phyloP scores from a whole-genome alignment of 1,140 invertebrate genomes.

The Neotoxoptera formosana region DNA sequence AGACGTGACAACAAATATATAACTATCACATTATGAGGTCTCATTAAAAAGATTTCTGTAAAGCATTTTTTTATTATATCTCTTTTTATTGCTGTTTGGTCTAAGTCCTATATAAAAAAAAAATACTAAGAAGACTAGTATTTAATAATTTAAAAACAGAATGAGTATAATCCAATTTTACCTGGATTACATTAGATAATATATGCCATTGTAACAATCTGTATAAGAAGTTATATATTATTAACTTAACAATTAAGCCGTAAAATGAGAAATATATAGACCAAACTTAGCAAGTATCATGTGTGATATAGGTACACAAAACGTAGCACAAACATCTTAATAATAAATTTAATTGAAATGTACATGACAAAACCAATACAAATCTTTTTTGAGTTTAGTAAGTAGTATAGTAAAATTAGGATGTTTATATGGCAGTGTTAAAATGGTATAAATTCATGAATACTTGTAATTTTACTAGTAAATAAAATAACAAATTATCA shows the following conservation, averaged over 20 bases:
- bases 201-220: neutral
- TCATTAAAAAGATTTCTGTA: neutral
- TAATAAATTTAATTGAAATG: neutral
- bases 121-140: neutral
- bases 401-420: neutral
- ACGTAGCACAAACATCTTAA: neutral
- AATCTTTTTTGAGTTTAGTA: neutral
- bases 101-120: neutral
- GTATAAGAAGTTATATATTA: neutral
- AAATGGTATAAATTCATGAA: neutral
- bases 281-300: neutral
- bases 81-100: neutral
- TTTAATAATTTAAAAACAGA: neutral
- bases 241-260: neutral
- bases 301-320: neutral
- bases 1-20: neutral
- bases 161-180: neutral
- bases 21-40: neutral
- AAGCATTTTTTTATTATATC: too few relatives aligned
- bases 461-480: neutral
- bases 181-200: neutral
- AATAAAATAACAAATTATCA: neutral
- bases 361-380: neutral
- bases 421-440: neutral
- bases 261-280: neutral